Percentiles rank a stretch among this genome's conserved stretches.
phyloP scores from a whole-genome alignment of 2,888 invertebrate species.

The Lepidonotus clava region DNA sequence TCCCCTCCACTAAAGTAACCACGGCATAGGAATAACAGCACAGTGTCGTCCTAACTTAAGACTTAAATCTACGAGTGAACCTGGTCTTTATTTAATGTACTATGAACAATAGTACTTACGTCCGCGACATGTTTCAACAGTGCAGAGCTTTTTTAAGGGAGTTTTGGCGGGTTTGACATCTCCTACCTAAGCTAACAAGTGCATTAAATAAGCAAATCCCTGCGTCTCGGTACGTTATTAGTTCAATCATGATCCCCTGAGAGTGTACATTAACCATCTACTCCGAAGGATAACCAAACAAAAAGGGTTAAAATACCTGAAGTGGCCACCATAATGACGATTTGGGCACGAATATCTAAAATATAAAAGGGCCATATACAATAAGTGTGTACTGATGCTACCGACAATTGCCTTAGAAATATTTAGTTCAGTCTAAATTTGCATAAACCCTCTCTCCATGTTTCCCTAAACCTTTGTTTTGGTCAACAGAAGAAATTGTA shows the following conservation, averaged over 20 bases:
- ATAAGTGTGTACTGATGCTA: background rate
- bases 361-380: background rate
- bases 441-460: background rate
- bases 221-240: background rate
- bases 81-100: too few species aligned
- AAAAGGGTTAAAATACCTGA: background rate
- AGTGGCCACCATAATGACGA: background rate
- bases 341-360: background rate
- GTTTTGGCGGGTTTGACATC: too few species aligned
- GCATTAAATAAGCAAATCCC: background rate
- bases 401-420: background rate
- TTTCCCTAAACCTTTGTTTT: background rate
- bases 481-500: background rate
- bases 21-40: too few species aligned
- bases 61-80: too few species aligned
- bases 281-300: background rate
- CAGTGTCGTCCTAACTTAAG: too few species aligned
- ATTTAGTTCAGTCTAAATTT: too few species aligned
- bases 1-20: too few species aligned
- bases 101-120: too few species aligned
- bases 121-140: too few species aligned
- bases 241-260: conserved; percentile 38
- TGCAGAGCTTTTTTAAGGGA: too few species aligned
- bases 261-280: background rate
- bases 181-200: background rate